phyloP scores from a whole-genome alignment of 2,888 invertebrate species.

The Sphaerophoria taeniata region DNA sequence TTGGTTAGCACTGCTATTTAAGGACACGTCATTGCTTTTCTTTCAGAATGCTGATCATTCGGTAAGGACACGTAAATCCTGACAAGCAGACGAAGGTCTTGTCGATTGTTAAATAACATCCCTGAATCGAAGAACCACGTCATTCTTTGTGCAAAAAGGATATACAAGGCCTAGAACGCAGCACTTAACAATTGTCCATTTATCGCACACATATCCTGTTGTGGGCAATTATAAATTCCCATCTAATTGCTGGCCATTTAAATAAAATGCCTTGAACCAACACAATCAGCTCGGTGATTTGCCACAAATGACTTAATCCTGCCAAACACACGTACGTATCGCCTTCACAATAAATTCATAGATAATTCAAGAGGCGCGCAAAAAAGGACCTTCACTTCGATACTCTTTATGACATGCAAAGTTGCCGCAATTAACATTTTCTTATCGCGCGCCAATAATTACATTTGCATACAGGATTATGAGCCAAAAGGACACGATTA shows the following conservation, averaged over 20 bases:
- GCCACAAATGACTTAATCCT: constrained; percentile 65
- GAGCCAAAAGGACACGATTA: constrained; percentile 42
- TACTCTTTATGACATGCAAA: constrained; percentile 67
- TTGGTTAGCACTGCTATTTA: constrained; percentile 12
- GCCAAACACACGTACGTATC: constrained; percentile 20
- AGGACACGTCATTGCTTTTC: constrained; percentile 56
- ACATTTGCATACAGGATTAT: constrained; percentile 71
- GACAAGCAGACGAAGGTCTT: constrained; percentile 46
- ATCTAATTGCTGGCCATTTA: constrained; percentile 66
- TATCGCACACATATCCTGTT: constrained; percentile 43
- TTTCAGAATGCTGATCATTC: constrained; percentile 26
- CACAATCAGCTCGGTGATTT: constrained; percentile 40
- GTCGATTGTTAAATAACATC: neutral
- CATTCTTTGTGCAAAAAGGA: neutral
- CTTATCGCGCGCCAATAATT: constrained; percentile 73
- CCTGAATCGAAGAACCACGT: constrained; percentile 25
- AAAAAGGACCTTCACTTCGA: constrained; percentile 18
- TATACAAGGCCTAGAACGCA: neutral
- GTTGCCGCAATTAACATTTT: constrained; percentile 71
- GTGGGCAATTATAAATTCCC: constrained; percentile 66
- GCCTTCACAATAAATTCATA: constrained; percentile 61
- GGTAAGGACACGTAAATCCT: constrained; percentile 61
- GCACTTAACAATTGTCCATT: constrained; percentile 35
- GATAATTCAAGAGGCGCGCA: constrained; percentile 46
- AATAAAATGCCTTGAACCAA: constrained; percentile 51